Evolutionary conservation across 2,113 vertebrate species (phyloP).

Genomic region (Leptosomus discolor): DNA sequence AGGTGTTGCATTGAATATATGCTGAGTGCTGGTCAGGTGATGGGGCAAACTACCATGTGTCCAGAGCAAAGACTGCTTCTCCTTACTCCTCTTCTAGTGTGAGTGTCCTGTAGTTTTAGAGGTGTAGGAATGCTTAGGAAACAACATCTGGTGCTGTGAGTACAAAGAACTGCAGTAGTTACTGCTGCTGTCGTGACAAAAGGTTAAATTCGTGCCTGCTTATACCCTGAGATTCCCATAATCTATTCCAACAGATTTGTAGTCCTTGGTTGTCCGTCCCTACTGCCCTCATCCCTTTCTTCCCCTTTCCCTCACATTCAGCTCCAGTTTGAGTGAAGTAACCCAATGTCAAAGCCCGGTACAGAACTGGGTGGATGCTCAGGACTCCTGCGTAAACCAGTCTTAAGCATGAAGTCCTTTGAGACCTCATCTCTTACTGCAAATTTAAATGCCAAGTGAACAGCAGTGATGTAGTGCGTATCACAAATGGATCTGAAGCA

Average conservation of each 20-base stretch:
- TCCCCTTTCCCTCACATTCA: rapidly evolving
- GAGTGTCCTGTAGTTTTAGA: not conserved
- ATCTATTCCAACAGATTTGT: not conserved
- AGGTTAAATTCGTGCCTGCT: not conserved
- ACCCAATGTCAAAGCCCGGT: not conserved
- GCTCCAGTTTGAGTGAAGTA: not conserved
- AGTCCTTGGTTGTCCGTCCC: not conserved
- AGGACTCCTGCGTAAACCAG: not conserved
- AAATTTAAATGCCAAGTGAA: not conserved
- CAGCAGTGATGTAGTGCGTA: not conserved
- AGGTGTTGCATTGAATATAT: not conserved
- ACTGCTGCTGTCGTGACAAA: not conserved
- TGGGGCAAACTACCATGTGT: not conserved
- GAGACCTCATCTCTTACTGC: not conserved
- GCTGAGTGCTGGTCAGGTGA: not conserved
- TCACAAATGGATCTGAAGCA: not conserved
- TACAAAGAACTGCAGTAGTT: not conserved
- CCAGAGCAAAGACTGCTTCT: not conserved
- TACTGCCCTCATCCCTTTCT: not conserved
- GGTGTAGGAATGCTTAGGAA: not conserved
- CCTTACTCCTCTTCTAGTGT: not conserved
- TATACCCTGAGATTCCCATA: not conserved
- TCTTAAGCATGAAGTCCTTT: not conserved
- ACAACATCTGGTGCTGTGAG: not conserved
- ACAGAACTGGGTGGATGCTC: not conserved